Percentiles rank a stretch among this genome's conserved stretches.
phyloP scores from a whole-genome alignment of 2,113 vertebrate genomes.

The Sapajus apella region DNA sequence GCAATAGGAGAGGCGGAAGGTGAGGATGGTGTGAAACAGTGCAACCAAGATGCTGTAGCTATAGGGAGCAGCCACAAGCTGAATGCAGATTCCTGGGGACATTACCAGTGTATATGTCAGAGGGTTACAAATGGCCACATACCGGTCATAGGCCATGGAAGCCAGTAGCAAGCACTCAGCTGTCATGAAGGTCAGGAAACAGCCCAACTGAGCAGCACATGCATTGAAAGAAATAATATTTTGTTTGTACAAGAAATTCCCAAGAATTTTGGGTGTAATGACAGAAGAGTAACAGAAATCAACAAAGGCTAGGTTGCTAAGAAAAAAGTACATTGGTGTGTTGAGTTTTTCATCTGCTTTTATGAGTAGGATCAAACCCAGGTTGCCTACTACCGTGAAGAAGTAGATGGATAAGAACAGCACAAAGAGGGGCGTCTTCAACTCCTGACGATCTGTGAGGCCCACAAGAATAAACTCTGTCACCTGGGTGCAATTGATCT shows the following conservation, averaged over 20 bases:
- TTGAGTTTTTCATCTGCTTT: slow-evolving; percentile 31
- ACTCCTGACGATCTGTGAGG: neutral
- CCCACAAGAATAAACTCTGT: slow-evolving; percentile 49
- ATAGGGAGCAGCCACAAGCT: slow-evolving; percentile 46
- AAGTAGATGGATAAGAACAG: slow-evolving; percentile 57
- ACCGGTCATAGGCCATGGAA: slow-evolving; percentile 71
- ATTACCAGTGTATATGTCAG: slow-evolving; percentile 57
- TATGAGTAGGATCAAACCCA: slow-evolving; percentile 58
- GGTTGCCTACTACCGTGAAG: slow-evolving; percentile 58
- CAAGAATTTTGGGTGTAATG: slow-evolving; percentile 58
- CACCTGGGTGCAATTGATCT: slow-evolving; percentile 41
- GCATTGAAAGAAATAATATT: slow-evolving; percentile 40
- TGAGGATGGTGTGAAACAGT: slow-evolving; percentile 44
- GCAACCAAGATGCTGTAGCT: slow-evolving; percentile 64
- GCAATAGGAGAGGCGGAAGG: slow-evolving; percentile 71
- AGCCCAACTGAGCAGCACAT: slow-evolving; percentile 63
- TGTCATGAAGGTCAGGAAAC: slow-evolving; percentile 43
- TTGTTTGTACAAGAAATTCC: slow-evolving; percentile 44
- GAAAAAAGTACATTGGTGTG: slow-evolving; percentile 42
- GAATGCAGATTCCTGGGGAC: slow-evolving; percentile 45
- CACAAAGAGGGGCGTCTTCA: slow-evolving; percentile 47
- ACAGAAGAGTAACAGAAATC: slow-evolving; percentile 62
- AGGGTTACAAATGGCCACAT: slow-evolving; percentile 66
- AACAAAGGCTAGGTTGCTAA: slow-evolving; percentile 56
- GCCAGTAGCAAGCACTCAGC: slow-evolving; percentile 56